Evolutionary conservation across 2,797 vertebrate species (phyloP), one percentile per base, ranked within the genome.

Genomic region (Halcyon badia): DNA sequence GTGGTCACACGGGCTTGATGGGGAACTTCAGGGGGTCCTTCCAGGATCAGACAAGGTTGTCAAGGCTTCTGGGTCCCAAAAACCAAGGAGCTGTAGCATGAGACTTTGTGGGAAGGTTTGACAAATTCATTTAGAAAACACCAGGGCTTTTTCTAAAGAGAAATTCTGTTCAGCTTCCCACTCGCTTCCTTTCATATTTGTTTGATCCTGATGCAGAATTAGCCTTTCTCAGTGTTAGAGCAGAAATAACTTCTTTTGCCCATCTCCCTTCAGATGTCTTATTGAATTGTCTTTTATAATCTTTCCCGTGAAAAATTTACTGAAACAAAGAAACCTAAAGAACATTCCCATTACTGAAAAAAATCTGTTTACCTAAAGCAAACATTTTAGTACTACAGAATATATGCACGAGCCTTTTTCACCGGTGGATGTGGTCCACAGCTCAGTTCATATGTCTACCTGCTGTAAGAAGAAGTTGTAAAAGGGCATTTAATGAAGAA

Each of bases 401-500:
- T 37, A 15, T 3, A 9, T 4, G 5, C 37, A 18, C 1, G 22
- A 39, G 31, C 54, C 58, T 44, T 57, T 48, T 41, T 52, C 18
- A 42, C 12, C 54, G 0, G 0, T 22, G 20, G 51, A 31, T 1
- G 2, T 15, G 39, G 21, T 48, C 39, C 56, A 18, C 5, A 30
- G 56, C 19, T 72, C 49, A 39, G 26, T 21, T 60, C 25, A 4
- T 11, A 5, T 7, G 22, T 52, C 68, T 41, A 16, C 37, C 52
- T 78, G 2, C 19, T 6, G 8, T 20, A 42, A 70, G 41, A 56
- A 51, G 46, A 70, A 18, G 33, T 28, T 86, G 33, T 21, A 11
- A 71, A 68, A 79, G 9, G 15, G 5, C 73, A 33, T 44, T 73
- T 26, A 62, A 39, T 3, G 37, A 79, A 26, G 0, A 37, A 80